phyloP scores from a whole-genome alignment of 2,888 invertebrate genomes.

The Laothoe populi region DNA sequence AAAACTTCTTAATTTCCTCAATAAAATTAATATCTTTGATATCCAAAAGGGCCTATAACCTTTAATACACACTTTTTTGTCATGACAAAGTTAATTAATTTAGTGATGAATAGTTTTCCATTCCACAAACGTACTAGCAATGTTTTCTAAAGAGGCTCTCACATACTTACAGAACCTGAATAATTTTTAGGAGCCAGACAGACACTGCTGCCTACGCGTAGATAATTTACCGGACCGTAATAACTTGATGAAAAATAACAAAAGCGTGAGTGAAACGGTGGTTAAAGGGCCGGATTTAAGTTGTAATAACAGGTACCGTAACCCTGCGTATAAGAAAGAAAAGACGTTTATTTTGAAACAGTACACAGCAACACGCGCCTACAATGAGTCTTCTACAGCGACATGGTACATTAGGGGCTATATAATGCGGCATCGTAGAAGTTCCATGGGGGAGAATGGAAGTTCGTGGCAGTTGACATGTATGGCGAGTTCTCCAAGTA shows the following conservation, averaged over 20 bases:
- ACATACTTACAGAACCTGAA: not conserved
- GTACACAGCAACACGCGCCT: too few relatives aligned
- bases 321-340: not conserved
- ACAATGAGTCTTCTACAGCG: too few relatives aligned
- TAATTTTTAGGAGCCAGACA: constrained; percentile 27
- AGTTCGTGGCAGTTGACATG: too few relatives aligned
- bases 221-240: constrained; percentile 28
- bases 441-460: too few relatives aligned
- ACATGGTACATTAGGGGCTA: too few relatives aligned
- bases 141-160: not conserved
- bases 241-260: constrained; percentile 29
- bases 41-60: too few relatives aligned
- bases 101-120: not conserved
- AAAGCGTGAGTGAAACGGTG: constrained; percentile 19
- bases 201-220: constrained; percentile 2
- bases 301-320: not conserved
- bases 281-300: not conserved
- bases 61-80: not conserved
- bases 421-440: too few relatives aligned
- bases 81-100: not conserved
- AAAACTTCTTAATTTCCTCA: too few relatives aligned
- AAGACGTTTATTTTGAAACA: too few relatives aligned
- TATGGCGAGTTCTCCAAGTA: too few relatives aligned
- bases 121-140: not conserved
- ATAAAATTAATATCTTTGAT: too few relatives aligned